phyloP scores from a whole-genome alignment of 2,888 invertebrate genomes.

The Pecten maximus region DNA sequence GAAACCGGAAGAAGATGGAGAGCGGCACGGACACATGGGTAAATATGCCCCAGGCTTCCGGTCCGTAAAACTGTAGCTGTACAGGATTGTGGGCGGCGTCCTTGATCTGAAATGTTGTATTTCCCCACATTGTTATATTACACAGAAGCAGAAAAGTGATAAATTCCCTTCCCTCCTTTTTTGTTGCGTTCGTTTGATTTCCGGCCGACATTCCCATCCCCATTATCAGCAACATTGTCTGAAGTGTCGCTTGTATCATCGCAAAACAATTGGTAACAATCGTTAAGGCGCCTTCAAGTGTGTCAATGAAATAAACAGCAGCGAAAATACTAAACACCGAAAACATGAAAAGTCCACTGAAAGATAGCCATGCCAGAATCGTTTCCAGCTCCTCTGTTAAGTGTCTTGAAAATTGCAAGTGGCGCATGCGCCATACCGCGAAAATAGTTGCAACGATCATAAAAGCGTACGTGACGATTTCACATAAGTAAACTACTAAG shows the following conservation, averaged over 20 bases:
- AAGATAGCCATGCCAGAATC: conserved; percentile 85
- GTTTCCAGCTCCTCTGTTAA: conserved; percentile 41
- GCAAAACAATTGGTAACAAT: conserved; percentile 94
- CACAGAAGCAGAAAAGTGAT: conserved; percentile 97
- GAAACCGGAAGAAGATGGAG: conserved; percentile 97
- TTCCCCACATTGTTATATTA: conserved; percentile 98
- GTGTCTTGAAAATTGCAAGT: conserved; percentile 52
- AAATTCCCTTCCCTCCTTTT: conserved; percentile 96
- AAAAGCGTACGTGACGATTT: conserved; percentile 92
- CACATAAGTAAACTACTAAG: conserved; percentile 95
- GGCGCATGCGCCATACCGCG: conserved; percentile 91
- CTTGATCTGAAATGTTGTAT: conserved; percentile 97
- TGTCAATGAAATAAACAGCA: conserved; percentile 90
- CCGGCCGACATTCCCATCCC: conserved; percentile 94
- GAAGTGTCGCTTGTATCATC: conserved; percentile 94
- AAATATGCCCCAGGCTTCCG: conserved; percentile 95
- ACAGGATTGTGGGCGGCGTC: conserved; percentile 96
- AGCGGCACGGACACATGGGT: conserved; percentile 96
- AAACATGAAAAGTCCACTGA: conserved; percentile 95
- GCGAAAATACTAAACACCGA: conserved; percentile 96
- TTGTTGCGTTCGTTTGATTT: conserved; percentile 94
- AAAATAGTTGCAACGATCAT: conserved; percentile 92
- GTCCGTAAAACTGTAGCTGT: conserved; percentile 96
- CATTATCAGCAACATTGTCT: conserved; percentile 94
- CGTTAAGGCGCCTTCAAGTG: conserved; percentile 92